Base-by-base conservation (phyloP, 2,888 invertebrate genomes). In the Caenorhabditis afra region DNA sequence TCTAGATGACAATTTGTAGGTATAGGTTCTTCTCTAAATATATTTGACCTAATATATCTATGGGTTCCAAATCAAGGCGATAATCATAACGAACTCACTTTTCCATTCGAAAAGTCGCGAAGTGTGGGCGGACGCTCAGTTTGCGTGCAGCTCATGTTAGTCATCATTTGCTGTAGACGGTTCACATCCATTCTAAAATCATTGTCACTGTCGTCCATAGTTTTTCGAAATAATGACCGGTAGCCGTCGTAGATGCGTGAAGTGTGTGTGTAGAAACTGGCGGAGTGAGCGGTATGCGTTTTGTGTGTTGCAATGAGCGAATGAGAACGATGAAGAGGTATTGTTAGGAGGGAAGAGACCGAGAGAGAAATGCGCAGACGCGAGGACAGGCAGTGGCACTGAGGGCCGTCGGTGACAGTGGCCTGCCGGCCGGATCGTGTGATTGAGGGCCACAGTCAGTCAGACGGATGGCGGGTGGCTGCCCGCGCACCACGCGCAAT, bases 121-220 rank as follows among this genome's bases (percentile, higher is more conserved):
- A 64, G 29, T 18, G 62, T 49, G 8, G 52, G 12, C 7, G 52
- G 39, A 0, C 47, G 16, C 12, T 50, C 39, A 11, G 11, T 37
- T 12, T 44, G 39, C 7, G 23, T 39, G 44, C 76, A 77, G 22
- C 45, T 70, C 70, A 77, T 53, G n/a, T 45, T 44, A 12, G 52
- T 52, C 76, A 77, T 70, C 76, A 77, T 77, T 18, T 59, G 39
- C 18, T 70, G 68, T 11, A 77, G 35, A n/a, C 65, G 50, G n/a
- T 29, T 8, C 18, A 77, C 47, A 11, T 70, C 70, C 45, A 52
- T 41, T 18, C 49, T 45, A 18, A 41, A 29, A 18, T 71, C 57
- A 23, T 16, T 20, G 37, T 55, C 29, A 16, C n/a, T 20, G 20
- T 20, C 55, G 35, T 23, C 55, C 53, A 35, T 64, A 58, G 37